Evolutionary conservation across 2,888 invertebrate genomes (phyloP).

Genomic region (Lissonota sp.): DNA sequence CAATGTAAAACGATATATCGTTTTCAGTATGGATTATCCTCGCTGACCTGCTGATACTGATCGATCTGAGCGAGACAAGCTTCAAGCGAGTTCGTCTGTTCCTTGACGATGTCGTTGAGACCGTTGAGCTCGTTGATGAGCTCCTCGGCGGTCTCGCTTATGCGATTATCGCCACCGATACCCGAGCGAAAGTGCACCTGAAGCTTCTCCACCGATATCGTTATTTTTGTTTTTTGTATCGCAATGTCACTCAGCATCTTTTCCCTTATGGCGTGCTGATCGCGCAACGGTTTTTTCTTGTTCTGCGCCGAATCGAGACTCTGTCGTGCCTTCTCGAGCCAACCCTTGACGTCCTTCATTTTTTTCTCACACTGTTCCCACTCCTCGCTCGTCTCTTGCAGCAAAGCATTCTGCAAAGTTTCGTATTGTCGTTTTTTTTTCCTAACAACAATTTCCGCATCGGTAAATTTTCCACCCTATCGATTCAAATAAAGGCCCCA

Average conservation of each 20-base stretch:
- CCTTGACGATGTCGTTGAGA: constrained; percentile 86
- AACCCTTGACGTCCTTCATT: constrained; percentile 93
- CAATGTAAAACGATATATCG: constrained; percentile 15
- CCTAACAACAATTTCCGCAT: not conserved
- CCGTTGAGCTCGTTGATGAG: constrained; percentile 89
- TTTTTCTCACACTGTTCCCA: constrained; percentile 98
- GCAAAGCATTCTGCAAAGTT: constrained; percentile 90
- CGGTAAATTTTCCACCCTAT: not conserved
- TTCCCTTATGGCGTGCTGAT: constrained; percentile 93
- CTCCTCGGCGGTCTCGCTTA: constrained; percentile 89
- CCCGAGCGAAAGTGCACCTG: constrained; percentile 96
- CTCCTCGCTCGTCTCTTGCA: constrained; percentile 96
- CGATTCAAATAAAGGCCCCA: not conserved
- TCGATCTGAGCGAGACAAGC: constrained; percentile 94
- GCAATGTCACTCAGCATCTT: constrained; percentile 94
- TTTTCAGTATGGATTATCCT: not conserved
- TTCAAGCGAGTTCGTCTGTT: constrained; percentile 89
- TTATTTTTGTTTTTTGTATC: constrained; percentile 95
- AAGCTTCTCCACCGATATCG: constrained; percentile 95
- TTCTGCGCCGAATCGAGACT: constrained; percentile 92
- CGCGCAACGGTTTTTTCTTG: constrained; percentile 94
- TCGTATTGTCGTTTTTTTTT: constrained; percentile 5
- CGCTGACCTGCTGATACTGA: constrained; percentile 89
- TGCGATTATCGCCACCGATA: constrained; percentile 91
- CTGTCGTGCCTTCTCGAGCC: constrained; percentile 94